Conservation (phyloP, 2,888 invertebrate species). For the Volucella inanis region DNA sequence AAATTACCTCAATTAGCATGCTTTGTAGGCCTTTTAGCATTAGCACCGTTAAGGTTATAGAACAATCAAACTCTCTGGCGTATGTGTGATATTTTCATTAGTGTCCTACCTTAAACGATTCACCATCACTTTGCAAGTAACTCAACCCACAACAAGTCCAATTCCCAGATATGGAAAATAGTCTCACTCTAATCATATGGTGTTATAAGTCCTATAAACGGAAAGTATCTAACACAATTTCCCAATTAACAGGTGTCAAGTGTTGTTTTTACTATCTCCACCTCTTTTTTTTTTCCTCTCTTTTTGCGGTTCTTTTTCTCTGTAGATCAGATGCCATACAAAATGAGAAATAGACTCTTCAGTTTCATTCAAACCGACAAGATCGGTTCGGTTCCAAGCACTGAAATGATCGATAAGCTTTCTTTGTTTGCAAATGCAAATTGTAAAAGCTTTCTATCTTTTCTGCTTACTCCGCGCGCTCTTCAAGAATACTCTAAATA, state of each 20-base stretch:
- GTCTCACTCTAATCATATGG: constrained; percentile 30
- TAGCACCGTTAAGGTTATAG: background rate
- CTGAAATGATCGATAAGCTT: too few species aligned
- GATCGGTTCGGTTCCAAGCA: too few species aligned
- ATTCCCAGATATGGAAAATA: constrained; percentile 35
- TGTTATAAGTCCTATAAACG: constrained; percentile 16
- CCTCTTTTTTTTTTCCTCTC: constrained; percentile 1
- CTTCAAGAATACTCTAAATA: constrained; percentile 20
- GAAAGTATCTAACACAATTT: constrained; percentile 59
- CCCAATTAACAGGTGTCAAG: constrained; percentile 73
- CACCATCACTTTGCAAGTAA: background rate
- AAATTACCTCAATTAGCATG: background rate
- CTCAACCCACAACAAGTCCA: background rate
- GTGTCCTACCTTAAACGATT: background rate
- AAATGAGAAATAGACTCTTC: too few species aligned
- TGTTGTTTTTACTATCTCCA: constrained; percentile 1
- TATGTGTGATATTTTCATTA: constrained; percentile 54
- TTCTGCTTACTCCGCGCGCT: background rate
- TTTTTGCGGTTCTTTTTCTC: background rate
- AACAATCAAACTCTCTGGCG: constrained; percentile 39
- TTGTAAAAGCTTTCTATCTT: constrained; percentile 37
- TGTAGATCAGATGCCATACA: constrained; percentile 36
- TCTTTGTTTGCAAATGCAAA: background rate
- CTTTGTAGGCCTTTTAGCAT: background rate
- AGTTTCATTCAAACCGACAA: too few species aligned